Percentiles rank a stretch among this genome's conserved stretches.
These are phyloP conservation scores for Manis pentadactyla DNA, from an alignment of 2,797 vertebrate genomes.

Conservation along the genomic window DNA sequence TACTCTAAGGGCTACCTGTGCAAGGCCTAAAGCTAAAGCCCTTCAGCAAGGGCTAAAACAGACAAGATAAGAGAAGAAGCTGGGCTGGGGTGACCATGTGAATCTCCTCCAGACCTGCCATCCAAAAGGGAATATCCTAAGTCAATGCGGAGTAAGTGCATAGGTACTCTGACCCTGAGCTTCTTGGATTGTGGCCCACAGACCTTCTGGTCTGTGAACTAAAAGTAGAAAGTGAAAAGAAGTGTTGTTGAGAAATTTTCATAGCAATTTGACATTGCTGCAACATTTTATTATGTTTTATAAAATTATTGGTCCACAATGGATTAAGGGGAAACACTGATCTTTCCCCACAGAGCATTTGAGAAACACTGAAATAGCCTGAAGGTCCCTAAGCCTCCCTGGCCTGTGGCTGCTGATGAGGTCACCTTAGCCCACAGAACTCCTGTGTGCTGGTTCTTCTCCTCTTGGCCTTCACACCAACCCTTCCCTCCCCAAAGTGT, in stretches of 20 bases:
- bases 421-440: not conserved
- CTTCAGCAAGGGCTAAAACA: not conserved
- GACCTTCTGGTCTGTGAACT: not conserved
- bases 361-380: not conserved
- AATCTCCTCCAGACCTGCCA: not conserved
- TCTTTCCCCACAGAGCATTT: not conserved
- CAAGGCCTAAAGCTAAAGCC: not conserved
- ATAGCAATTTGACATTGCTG: not conserved
- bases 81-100: not conserved
- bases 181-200: not conserved
- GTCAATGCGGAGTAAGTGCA: not conserved
- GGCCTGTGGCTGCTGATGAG: not conserved
- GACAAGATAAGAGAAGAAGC: not conserved
- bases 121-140: not conserved
- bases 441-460: not conserved
- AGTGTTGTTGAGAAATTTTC: not conserved
- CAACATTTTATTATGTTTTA: conserved; percentile 6
- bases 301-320: not conserved
- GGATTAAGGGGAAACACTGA: not conserved
- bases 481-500: not conserved
- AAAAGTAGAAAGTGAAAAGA: not conserved
- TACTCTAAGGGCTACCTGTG: not conserved
- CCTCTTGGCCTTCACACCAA: not conserved
- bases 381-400: not conserved
- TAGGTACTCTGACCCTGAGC: not conserved